These are phyloP conservation scores for Scaptomyza graminum DNA, from an alignment of 1,140 invertebrate species.

Conservation along the genomic window DNA sequence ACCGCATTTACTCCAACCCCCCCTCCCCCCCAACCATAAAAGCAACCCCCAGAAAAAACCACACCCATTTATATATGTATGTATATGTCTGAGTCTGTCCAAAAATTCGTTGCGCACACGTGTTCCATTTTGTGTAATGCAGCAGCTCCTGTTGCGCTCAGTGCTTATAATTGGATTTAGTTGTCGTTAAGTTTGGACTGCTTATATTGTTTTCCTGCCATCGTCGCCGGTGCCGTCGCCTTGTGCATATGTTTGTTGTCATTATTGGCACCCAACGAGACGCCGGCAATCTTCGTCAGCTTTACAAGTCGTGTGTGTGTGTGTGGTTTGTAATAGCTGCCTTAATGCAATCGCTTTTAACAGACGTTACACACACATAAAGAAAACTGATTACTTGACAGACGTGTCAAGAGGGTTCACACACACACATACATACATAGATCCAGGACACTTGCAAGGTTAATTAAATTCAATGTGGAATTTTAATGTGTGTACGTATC, in stretches of 20 bases:
- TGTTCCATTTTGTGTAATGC: slow-evolving; percentile 47
- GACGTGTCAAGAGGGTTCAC: slow-evolving; percentile 31
- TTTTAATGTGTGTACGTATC: slow-evolving; percentile 36
- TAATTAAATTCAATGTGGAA: slow-evolving; percentile 64
- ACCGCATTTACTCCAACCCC: slow-evolving; percentile 12
- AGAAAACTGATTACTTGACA: slow-evolving; percentile 49
- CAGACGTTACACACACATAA: slow-evolving; percentile 10
- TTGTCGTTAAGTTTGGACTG: slow-evolving; percentile 72
- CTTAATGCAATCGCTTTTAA: slow-evolving; percentile 20
- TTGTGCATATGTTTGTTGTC: slow-evolving; percentile 65
- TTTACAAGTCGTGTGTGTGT: slow-evolving; percentile 15
- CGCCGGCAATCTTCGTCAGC: slow-evolving; percentile 28
- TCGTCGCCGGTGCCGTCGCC: neutral
- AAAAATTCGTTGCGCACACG: slow-evolving; percentile 72
- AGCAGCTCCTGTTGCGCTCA: slow-evolving; percentile 59
- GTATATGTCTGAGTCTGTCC: slow-evolving; percentile 1
- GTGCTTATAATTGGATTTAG: slow-evolving; percentile 75
- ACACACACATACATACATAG: neutral
- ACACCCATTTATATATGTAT: slow-evolving; percentile 1
- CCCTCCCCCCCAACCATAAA: neutral
- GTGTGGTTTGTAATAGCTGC: slow-evolving; percentile 47
- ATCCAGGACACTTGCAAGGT: slow-evolving; percentile 37
- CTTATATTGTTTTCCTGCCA: slow-evolving; percentile 56
- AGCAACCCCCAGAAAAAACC: slow-evolving; percentile 16
- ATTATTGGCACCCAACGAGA: slow-evolving; percentile 47